Percentiles rank a stretch among this genome's conserved stretches.
These are phyloP conservation scores for Trichonephila clavipes DNA, from an alignment of 1,140 invertebrate genomes.

Conservation along the genomic window DNA sequence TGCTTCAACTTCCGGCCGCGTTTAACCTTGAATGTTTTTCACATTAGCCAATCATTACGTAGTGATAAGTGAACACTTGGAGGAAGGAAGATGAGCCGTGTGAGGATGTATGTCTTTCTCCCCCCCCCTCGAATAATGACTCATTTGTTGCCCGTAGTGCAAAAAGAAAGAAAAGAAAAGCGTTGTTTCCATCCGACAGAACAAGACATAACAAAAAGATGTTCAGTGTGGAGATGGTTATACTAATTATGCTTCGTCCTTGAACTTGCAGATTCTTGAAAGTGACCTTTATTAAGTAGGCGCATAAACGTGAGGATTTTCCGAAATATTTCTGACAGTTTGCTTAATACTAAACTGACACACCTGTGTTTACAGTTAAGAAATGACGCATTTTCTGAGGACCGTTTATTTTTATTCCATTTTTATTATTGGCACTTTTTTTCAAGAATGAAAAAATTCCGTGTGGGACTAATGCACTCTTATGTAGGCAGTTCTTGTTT, in stretches of 20 bases:
- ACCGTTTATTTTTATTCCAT: not conserved
- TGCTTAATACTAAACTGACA: slow-evolving; percentile 14
- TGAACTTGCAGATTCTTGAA: slow-evolving; percentile 36
- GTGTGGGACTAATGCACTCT: not conserved
- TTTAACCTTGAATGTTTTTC: not conserved
- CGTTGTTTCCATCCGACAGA: slow-evolving; percentile 1
- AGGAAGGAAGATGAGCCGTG: not conserved
- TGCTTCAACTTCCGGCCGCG: not conserved
- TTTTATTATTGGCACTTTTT: not conserved
- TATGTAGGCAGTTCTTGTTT: not conserved
- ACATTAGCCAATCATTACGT: not conserved
- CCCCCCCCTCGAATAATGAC: not conserved
- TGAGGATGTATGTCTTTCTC: not conserved
- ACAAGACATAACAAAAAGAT: not conserved
- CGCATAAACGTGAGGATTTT: slow-evolving; percentile 1
- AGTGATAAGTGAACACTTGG: slow-evolving; percentile 1
- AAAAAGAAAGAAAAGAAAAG: not conserved
- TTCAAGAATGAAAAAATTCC: not conserved
- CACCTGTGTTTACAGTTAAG: slow-evolving; percentile 47
- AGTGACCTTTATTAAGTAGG: slow-evolving; percentile 27
- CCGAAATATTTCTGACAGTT: slow-evolving; percentile 37
- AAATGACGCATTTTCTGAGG: not conserved
- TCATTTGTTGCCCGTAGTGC: not conserved
- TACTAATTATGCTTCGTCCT: not conserved
- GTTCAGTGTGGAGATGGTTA: not conserved